These are phyloP conservation scores for Colletes latitarsis DNA, from an alignment of 1,140 invertebrate species.

Conservation along the genomic window DNA sequence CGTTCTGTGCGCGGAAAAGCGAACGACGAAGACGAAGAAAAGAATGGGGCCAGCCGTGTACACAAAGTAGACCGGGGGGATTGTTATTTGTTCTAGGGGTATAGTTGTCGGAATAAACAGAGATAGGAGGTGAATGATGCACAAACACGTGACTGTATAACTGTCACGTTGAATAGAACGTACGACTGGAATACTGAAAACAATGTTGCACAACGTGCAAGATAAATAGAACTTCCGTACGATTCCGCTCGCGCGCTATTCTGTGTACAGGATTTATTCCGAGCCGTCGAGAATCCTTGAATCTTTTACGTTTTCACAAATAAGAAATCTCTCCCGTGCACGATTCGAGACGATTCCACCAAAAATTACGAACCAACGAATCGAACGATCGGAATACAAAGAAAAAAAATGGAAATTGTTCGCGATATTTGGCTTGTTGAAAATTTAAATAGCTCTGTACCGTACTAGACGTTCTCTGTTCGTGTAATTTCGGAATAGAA, in stretches of 20 bases:
- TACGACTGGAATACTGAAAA: conserved; percentile 7
- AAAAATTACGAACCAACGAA: no score
- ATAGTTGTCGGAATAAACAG: conserved; percentile 27
- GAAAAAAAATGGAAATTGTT: no score
- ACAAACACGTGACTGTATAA: conserved; percentile 28
- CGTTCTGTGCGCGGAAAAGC: not conserved
- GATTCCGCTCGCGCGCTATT: not conserved
- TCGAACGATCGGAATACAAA: no score
- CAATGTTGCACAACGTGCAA: conserved; percentile 34
- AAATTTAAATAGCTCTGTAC: no score
- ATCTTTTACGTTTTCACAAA: not conserved
- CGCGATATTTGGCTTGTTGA: no score
- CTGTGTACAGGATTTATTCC: conserved; percentile 5
- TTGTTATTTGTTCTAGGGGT: conserved; percentile 28
- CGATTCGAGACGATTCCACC: no score
- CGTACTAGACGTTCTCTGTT: no score
- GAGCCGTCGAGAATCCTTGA: not conserved
- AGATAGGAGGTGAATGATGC: conserved; percentile 29
- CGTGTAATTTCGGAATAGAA: not conserved
- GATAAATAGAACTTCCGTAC: conserved; percentile 2
- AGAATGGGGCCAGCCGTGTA: conserved; percentile 25
- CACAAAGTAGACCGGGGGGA: conserved; percentile 9
- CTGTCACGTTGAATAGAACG: conserved; percentile 10
- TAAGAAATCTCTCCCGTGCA: not conserved
- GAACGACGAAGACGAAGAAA: conserved; percentile 8